Base-by-base conservation (phyloP, 2,888 invertebrate genomes). In the Tillus elongatus region DNA sequence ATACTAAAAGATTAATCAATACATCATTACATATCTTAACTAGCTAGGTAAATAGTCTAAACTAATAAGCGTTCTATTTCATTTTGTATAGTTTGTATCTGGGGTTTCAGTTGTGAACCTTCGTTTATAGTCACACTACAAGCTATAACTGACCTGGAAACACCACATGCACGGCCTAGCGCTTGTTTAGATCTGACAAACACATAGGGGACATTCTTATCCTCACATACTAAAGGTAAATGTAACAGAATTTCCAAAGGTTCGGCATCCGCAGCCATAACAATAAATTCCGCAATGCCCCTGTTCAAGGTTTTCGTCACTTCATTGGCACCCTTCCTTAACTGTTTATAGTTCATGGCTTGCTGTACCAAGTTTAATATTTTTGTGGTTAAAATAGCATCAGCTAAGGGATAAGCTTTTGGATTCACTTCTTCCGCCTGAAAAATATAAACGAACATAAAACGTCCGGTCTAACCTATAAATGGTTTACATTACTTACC, bases 251-350 rank as follows among this genome's bases (percentile, higher is more conserved):
- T 98, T 69, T 98, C 98, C 51, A 98, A 69, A 0, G 98, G 98
- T 58, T 93, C 89, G 0, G 97, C 88, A 70, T 98, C 98, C 0
- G 97, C 98, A 4, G 98, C 88, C 90, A 99, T 89, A 2, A 99
- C 90, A 51, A 99, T 90, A 55, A 99, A 92, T 68, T 97, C 97
- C 0, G 96, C 79, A 35, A 93, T 76, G 35, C 97, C 97, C 49
- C 98, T 76, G 66, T 97, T 98, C 39, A 97, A 67, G 0, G 96
- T 92, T 67, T 96, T 96, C 0, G 95, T 96, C 0, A 95, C 92
- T 72, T 98, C 97, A 66, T 98, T 98, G 19, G 97, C 97, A n/a
- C 97, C 97, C 66, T 96, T 97, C 31, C 90, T 81, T 35, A 98
- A 68, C 62, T 98, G 97, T 60, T 95, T 93, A 66, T 97, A 98